These are phyloP conservation scores for Brachyptera risi DNA, from an alignment of 2,888 invertebrate genomes.

Conservation along the genomic window DNA sequence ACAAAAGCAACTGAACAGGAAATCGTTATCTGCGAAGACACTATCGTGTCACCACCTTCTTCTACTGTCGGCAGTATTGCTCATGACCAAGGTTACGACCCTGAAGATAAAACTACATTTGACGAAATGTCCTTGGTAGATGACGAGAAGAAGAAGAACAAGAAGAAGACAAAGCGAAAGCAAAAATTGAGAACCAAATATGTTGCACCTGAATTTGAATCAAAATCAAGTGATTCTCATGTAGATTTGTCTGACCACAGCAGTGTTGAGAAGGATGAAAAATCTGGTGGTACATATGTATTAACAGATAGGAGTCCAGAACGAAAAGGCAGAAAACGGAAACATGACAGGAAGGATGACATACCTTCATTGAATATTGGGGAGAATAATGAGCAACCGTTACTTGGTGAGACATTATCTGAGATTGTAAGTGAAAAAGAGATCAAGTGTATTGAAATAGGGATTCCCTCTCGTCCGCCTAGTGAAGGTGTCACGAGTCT, in stretches of 20 bases:
- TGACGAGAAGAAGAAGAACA: conserved; percentile 51
- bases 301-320: conserved; percentile 16
- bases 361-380: too few species aligned
- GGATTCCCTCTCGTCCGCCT: too few species aligned
- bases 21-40: conserved; percentile 37
- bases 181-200: conserved; percentile 50
- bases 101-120: conserved; percentile 60
- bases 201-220: conserved; percentile 44
- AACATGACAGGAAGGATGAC: conserved; percentile 37
- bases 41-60: conserved; percentile 39
- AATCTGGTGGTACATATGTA: too few species aligned
- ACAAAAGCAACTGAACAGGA: conserved; percentile 51
- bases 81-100: conserved; percentile 67
- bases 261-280: conserved; percentile 38
- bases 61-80: conserved; percentile 46
- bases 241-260: conserved; percentile 33
- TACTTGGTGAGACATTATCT: too few species aligned
- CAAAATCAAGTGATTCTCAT: conserved; percentile 39
- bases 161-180: conserved; percentile 47
- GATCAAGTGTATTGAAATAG: too few species aligned
- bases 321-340: conserved; percentile 43
- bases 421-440: too few species aligned
- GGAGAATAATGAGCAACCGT: too few species aligned
- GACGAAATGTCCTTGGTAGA: conserved; percentile 47
- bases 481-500: too few species aligned